Conservation (phyloP, 2,113 vertebrate species). For the Silurus glanis region DNA sequence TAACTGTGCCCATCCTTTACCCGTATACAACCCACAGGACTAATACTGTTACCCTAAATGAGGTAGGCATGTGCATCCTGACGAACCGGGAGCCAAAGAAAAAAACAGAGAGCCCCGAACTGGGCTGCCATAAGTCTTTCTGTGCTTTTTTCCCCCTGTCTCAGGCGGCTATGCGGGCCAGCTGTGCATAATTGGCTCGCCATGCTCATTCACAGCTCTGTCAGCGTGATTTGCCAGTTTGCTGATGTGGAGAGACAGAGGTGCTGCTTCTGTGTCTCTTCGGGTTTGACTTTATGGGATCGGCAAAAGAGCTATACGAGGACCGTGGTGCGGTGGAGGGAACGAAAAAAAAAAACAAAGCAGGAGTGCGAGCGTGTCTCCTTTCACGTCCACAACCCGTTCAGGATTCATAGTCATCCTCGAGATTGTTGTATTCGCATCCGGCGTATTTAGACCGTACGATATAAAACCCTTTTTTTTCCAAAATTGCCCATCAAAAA, state of each 20-base stretch:
- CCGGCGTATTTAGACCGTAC: neutral
- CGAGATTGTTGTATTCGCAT: neutral
- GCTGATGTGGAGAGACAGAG: constrained; percentile 55
- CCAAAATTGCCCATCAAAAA: constrained; percentile 12
- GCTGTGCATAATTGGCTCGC: constrained; percentile 53
- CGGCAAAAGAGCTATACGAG: constrained; percentile 34
- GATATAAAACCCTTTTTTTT: neutral
- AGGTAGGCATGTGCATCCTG: constrained; percentile 1
- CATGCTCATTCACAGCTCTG: constrained; percentile 48
- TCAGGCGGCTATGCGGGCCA: constrained; percentile 31
- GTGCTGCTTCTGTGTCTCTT: constrained; percentile 53
- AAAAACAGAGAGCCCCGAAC: constrained; percentile 4
- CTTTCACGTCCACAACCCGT: neutral
- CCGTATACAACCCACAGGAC: constrained; percentile 24
- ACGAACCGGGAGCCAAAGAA: neutral
- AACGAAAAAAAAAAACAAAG: neutral
- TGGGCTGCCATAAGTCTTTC: constrained; percentile 24
- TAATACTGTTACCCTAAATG: constrained; percentile 43
- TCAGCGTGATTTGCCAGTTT: constrained; percentile 53
- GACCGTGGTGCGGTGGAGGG: constrained; percentile 22
- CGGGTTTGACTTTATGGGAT: constrained; percentile 52
- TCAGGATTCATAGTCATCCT: neutral
- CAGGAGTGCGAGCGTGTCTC: neutral
- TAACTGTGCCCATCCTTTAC: constrained; percentile 47
- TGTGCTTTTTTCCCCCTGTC: constrained; percentile 14